Conservation (phyloP, 2,797 vertebrate genomes). For the Crocodylus rhombifer region DNA sequence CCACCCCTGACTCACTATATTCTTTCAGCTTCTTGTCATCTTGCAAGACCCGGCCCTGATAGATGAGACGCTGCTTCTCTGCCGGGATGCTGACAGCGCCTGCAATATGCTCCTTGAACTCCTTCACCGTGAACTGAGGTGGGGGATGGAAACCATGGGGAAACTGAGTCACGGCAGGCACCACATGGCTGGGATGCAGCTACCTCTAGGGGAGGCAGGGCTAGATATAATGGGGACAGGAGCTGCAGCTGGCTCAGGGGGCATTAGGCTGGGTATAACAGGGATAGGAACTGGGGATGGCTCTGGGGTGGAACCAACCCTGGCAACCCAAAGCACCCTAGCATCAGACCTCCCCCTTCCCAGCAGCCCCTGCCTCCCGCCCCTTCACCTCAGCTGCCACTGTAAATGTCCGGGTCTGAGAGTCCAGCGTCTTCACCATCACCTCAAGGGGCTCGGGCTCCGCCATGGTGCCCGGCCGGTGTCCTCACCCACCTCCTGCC, state of each 20-base stretch:
- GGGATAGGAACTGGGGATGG: neutral
- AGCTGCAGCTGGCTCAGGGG: neutral
- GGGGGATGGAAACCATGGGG: no score
- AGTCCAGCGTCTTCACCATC: slow-evolving; percentile 94
- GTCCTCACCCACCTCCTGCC: neutral
- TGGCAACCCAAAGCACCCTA: neutral
- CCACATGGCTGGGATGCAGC: neutral
- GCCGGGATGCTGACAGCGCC: slow-evolving; percentile 90
- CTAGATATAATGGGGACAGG: neutral
- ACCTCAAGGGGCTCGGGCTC: slow-evolving; percentile 89
- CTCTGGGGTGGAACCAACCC: neutral
- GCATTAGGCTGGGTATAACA: neutral
- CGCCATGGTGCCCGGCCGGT: slow-evolving; percentile 79
- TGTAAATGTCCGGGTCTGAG: slow-evolving; percentile 92
- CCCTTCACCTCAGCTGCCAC: slow-evolving; percentile 89
- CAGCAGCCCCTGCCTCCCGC: neutral
- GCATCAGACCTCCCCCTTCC: neutral
- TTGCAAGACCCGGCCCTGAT: slow-evolving; percentile 94
- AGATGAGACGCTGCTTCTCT: slow-evolving; percentile 95
- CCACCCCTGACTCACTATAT: slow-evolving; percentile 85
- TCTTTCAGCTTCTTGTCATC: slow-evolving; percentile 92
- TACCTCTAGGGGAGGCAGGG: neutral
- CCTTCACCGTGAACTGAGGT: slow-evolving; percentile 90
- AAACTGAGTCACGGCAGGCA: neutral
- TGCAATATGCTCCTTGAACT: slow-evolving; percentile 94